These are phyloP conservation scores for Scrobipalpa atriplicella DNA, from an alignment of 2,888 invertebrate genomes.

Conservation along the genomic window DNA sequence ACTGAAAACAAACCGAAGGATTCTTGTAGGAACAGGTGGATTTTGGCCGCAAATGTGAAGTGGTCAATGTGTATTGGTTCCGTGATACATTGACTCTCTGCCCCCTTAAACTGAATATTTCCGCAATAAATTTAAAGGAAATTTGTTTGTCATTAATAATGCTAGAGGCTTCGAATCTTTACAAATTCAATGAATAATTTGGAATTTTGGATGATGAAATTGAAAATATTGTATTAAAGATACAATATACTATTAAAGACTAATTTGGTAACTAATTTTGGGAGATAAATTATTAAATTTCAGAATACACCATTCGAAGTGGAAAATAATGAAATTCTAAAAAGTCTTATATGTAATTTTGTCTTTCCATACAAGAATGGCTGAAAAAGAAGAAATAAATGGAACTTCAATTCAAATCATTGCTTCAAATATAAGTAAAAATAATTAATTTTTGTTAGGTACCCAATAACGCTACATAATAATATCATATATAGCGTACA, in stretches of 20 bases:
- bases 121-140: slow-evolving; percentile 13
- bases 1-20: background rate
- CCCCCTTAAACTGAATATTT: slow-evolving; percentile 20
- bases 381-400: no score
- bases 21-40: background rate
- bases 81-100: slow-evolving; percentile 24
- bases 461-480: background rate
- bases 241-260: background rate
- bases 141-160: slow-evolving; percentile 14
- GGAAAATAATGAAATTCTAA: no score
- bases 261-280: background rate
- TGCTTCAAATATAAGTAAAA: background rate
- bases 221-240: background rate
- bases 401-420: no score
- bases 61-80: slow-evolving; percentile 14
- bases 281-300: no score
- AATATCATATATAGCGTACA: background rate
- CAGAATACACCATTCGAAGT: no score
- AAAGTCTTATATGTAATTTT: no score
- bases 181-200: background rate
- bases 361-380: no score
- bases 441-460: background rate
- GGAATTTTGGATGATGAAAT: background rate
- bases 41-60: background rate
- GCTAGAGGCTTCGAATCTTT: background rate